Evolutionary conservation across 2,888 invertebrate species (phyloP), one percentile per base, ranked within the genome.

Genomic region (Pristionchus exspectatus): DNA sequence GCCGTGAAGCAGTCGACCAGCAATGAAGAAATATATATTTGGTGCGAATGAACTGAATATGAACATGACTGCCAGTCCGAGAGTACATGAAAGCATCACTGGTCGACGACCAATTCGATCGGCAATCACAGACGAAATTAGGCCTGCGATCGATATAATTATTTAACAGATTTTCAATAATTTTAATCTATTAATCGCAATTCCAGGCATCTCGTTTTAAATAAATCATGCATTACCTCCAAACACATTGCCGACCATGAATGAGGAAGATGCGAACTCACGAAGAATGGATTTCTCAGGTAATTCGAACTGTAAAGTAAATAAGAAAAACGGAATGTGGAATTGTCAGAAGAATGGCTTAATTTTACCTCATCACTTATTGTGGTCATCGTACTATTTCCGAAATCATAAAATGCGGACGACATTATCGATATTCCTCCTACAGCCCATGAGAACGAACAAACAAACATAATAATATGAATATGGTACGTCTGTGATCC

Each of bases 201-300:
- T 16, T 50, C 44, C 38, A 21, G 30, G 5, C 10, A n/a, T 50
- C n/a, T 54, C 1, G 50, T 54, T 44, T 27, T 27, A 83, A n/a
- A 27, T n/a, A 56, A 24, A n/a, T 33, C 7, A 7, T 12, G 4
- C 10, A 50, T 66, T 7, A 88, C 92, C 93, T 50, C 93, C 93
- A 33, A 92, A 69, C 90, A 92, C 91, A 72, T 93, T 93, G 54
- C 93, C 93, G 33, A 92, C 88, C 93, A 93, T 93, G 89, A 92
- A 93, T 50, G 91, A 90, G 10, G 92, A 91, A 1, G 93, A 92
- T 0, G 92, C 90, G 59, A 91, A 90, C 44, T 93, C 93, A 21
- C 92, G 91, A 30, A 93, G 90, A 85, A 90, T 91, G 27, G 91
- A 69, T 24, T 86, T 72, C n/a, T 90, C 91, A 2, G 81, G 90